A percentile compares a stretch with the other conserved stretches of the same genome.
Evolutionary conservation across 2,113 vertebrate species (phyloP).

Genomic region (Agelaius phoeniceus): DNA sequence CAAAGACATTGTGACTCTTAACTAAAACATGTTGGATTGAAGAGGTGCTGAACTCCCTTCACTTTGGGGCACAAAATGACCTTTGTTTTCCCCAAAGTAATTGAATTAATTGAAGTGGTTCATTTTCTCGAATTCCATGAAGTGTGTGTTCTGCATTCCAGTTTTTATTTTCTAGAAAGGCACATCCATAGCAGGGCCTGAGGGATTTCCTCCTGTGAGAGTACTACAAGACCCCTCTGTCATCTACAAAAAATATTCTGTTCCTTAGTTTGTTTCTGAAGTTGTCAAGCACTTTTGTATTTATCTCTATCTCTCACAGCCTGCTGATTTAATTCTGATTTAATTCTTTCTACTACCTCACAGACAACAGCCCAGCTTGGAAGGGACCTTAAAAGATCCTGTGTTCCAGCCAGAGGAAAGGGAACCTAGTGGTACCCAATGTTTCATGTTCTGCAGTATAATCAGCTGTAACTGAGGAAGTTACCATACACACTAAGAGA

Average conservation of each 20-base stretch:
- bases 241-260: not conserved
- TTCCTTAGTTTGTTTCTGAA: not conserved
- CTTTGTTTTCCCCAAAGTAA: not conserved
- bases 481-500: not conserved
- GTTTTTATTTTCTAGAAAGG: not conserved
- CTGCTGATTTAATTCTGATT: not conserved
- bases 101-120: not conserved
- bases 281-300: not conserved
- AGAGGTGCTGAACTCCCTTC: not conserved
- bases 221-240: not conserved
- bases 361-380: not conserved
- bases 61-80: not conserved
- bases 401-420: not conserved
- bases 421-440: rapidly evolving
- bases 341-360: not conserved
- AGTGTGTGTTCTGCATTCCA: not conserved
- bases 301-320: not conserved
- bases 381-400: not conserved
- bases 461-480: not conserved
- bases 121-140: not conserved
- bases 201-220: not conserved
- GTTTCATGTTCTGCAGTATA: not conserved
- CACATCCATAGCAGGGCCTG: not conserved
- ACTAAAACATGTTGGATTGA: not conserved
- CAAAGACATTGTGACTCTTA: not conserved